Evolutionary conservation across 2,888 invertebrate genomes (phyloP).

Genomic region (Erebia ligea): DNA sequence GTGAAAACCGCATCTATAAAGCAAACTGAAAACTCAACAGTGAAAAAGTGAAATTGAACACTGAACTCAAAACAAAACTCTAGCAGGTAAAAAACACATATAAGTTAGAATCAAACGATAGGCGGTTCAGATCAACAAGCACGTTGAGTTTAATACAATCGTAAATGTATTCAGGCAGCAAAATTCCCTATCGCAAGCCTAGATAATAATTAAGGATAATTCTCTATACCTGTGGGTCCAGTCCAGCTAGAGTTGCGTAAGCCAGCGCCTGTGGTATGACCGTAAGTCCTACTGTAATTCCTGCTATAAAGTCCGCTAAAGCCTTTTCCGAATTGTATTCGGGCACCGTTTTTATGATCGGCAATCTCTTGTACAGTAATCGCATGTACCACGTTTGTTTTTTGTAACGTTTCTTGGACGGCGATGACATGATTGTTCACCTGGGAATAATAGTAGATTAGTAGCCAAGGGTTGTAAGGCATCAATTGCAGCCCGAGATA

Average conservation of each 20-base stretch:
- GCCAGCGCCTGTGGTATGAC: conserved; percentile 97
- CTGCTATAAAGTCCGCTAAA: conserved; percentile 94
- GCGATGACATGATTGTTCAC: conserved; percentile 63
- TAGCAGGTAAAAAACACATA: too few species aligned
- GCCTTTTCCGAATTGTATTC: conserved; percentile 90
- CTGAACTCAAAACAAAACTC: too few species aligned
- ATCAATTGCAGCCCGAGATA: too few species aligned
- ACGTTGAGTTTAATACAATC: conserved; percentile 12
- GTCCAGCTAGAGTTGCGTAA: conserved; percentile 94
- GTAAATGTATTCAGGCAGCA: conserved; percentile 10
- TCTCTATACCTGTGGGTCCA: conserved; percentile 89
- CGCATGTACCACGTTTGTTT: conserved; percentile 66
- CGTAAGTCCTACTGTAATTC: conserved; percentile 95
- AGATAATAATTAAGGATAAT: conserved; percentile 28
- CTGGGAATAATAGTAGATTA: too few species aligned
- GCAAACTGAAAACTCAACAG: too few species aligned
- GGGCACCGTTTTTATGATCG: conserved; percentile 89
- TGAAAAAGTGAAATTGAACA: too few species aligned
- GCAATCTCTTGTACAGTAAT: conserved; percentile 80
- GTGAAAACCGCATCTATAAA: too few species aligned
- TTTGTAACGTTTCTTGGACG: conserved; percentile 72
- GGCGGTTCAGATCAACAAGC: not conserved
- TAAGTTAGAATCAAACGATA: not conserved
- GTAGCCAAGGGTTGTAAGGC: too few species aligned
- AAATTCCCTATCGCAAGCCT: conserved; percentile 18